A percentile compares a stretch with the other conserved stretches of the same genome.
Evolutionary conservation across 2,888 invertebrate species (phyloP).

Genomic region (Acanthoscelides obtectus): DNA sequence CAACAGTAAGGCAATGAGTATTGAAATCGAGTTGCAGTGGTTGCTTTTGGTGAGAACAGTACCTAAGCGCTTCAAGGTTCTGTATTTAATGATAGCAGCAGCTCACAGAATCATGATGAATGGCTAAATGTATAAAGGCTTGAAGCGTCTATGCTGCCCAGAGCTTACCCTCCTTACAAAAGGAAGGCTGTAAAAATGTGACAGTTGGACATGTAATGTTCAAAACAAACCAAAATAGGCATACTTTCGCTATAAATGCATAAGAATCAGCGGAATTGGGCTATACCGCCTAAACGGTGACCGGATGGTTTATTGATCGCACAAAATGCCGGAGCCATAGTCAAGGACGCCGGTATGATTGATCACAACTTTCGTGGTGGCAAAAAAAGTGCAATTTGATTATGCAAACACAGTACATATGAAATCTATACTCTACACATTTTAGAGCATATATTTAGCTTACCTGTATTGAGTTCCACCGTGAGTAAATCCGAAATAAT

Average conservation of each 20-base stretch:
- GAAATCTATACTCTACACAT: neutral
- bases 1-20: too few relatives aligned
- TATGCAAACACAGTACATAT: neutral
- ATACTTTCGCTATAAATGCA: neutral
- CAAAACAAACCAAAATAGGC: neutral
- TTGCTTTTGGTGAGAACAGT: too few relatives aligned
- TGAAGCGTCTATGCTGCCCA: too few relatives aligned
- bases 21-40: too few relatives aligned
- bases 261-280: slow-evolving; percentile 4
- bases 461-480: slow-evolving; percentile 90
- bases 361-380: neutral
- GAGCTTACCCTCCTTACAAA: too few relatives aligned
- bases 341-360: slow-evolving; percentile 43
- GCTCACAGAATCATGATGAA: too few relatives aligned
- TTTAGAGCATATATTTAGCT: slow-evolving; percentile 41
- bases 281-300: slow-evolving; percentile 22
- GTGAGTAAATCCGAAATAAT: slow-evolving; percentile 93
- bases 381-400: neutral
- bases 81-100: too few relatives aligned
- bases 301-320: slow-evolving; percentile 41
- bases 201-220: too few relatives aligned
- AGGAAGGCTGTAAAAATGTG: too few relatives aligned
- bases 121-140: too few relatives aligned
- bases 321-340: slow-evolving; percentile 46
- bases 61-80: too few relatives aligned